These are phyloP conservation scores for Drosophila sucinea DNA, from an alignment of 1,140 invertebrate genomes.

Conservation along the genomic window DNA sequence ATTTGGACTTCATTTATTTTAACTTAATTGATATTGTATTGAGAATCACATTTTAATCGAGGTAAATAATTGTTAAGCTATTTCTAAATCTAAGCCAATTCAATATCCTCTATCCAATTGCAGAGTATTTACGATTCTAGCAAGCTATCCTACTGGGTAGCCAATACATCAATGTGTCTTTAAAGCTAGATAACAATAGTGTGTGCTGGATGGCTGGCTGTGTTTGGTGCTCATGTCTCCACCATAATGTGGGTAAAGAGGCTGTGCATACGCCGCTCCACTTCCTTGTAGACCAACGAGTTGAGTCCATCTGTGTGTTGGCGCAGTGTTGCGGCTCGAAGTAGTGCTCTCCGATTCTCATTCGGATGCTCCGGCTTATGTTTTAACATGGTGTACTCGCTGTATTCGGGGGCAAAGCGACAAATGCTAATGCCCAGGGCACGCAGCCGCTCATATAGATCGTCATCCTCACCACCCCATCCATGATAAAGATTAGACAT, in stretches of 20 bases:
- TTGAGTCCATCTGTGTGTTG: slow-evolving; percentile 88
- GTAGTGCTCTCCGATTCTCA: slow-evolving; percentile 64
- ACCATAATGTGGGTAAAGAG: slow-evolving; percentile 86
- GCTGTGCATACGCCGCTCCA: slow-evolving; percentile 84
- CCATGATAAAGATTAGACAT: slow-evolving; percentile 93
- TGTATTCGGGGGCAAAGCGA: slow-evolving; percentile 88
- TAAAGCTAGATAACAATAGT: slow-evolving; percentile 65
- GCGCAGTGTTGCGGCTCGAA: slow-evolving; percentile 84
- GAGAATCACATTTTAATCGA: slow-evolving; percentile 14
- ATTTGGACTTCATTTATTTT: neutral
- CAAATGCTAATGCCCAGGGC: slow-evolving; percentile 85
- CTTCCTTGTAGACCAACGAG: slow-evolving; percentile 87
- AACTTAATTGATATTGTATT: neutral
- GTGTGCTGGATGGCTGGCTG: neutral
- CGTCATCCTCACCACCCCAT: slow-evolving; percentile 96
- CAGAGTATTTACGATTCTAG: slow-evolving; percentile 7
- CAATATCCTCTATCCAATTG: neutral
- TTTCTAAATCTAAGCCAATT: slow-evolving; percentile 33
- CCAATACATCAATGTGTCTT: slow-evolving; percentile 21
- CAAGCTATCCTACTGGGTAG: slow-evolving; percentile 19
- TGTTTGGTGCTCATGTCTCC: slow-evolving; percentile 67
- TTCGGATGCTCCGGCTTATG: slow-evolving; percentile 86
- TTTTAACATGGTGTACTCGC: slow-evolving; percentile 90
- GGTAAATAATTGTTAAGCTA: slow-evolving; percentile 10
- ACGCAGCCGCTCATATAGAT: slow-evolving; percentile 88